These are phyloP conservation scores for Scaptomyza tumidula DNA, from an alignment of 2,888 invertebrate species.

Conservation along the genomic window DNA sequence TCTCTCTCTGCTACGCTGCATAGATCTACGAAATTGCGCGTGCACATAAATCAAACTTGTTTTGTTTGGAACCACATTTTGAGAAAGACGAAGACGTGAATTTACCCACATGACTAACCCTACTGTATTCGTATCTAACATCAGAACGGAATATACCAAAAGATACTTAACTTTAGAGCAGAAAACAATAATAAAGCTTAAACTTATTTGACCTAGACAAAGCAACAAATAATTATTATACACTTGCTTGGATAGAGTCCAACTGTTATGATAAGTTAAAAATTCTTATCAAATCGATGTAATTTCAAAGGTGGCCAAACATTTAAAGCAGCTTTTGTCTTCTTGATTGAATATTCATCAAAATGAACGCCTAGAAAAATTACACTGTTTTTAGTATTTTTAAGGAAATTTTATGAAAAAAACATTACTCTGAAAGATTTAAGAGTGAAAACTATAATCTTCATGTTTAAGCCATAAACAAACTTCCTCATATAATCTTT, in stretches of 20 bases:
- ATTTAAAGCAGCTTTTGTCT: too few relatives aligned
- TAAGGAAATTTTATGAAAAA: too few relatives aligned
- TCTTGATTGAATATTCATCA: too few relatives aligned
- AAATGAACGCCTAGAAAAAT: too few relatives aligned
- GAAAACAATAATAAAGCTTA: not conserved
- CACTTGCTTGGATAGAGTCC: not conserved
- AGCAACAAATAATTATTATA: not conserved
- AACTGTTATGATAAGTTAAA: not conserved
- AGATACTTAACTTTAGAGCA: not conserved
- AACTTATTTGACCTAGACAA: not conserved
- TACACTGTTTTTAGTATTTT: too few relatives aligned
- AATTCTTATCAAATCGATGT: too few relatives aligned
- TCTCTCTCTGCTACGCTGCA: not conserved
- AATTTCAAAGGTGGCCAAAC: too few relatives aligned
- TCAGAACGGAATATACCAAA: not conserved
- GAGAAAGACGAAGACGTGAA: constrained; percentile 29
- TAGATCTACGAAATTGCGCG: constrained; percentile 38
- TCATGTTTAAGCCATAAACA: not conserved
- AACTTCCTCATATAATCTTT: not conserved
- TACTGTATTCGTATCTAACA: constrained; percentile 1
- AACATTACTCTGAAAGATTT: too few relatives aligned
- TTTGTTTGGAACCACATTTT: constrained; percentile 11
- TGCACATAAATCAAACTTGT: constrained; percentile 49
- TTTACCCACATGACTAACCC: constrained; percentile 36
- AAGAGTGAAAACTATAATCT: too few relatives aligned